Evolutionary conservation across 1,140 invertebrate species (phyloP), one percentile per base, ranked within the genome.

Genomic region (Daktulosphaira vitifoliae): DNA sequence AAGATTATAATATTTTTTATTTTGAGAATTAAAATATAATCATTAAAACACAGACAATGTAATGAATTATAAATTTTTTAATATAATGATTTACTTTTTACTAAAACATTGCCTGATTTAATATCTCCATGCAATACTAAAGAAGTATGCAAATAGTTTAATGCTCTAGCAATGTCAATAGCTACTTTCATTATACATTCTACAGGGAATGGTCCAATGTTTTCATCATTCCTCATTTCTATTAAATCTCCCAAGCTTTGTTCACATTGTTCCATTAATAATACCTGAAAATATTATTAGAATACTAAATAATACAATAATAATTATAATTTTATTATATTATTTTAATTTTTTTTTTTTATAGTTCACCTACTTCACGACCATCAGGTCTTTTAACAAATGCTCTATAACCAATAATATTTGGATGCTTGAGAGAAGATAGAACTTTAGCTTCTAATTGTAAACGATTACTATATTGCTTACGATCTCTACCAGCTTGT

Each of bases 51-150:
- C n/a, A n/a, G n/a, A n/a, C n/a, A n/a, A n/a, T n/a, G n/a, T 33
- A 33, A 33, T 33, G 29, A 33, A 33, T 33, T 33, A 6, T 6
- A 11, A 6, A 33, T 33, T 33, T 33, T 33, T 33, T 33, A 11
- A 33, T 6, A 6, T 33, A 33, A 33, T 33, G 15, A 18, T 16
- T 18, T 62, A 73, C 73, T 72, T 69, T 73, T 74, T 16, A 78
- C 71, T 22, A 93, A 77, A 33, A 92, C 76, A 74, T 93, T 93
- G 67, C 81, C 85, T 65, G 88, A 90, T 75, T 92, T 93, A 15
- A 92, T 76, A 73, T 93, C 90, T 38, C 88, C 87, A 70, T 93
- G 90, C 11, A 93, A 73, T 23, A 81, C 75, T 25, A 80, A 82
- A 66, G 81, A 81, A 9, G 82, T 81, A 73, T 92, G 90, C 4